Evolutionary conservation across 2,888 invertebrate species (phyloP).

Genomic region (Lochmaea crataegi): DNA sequence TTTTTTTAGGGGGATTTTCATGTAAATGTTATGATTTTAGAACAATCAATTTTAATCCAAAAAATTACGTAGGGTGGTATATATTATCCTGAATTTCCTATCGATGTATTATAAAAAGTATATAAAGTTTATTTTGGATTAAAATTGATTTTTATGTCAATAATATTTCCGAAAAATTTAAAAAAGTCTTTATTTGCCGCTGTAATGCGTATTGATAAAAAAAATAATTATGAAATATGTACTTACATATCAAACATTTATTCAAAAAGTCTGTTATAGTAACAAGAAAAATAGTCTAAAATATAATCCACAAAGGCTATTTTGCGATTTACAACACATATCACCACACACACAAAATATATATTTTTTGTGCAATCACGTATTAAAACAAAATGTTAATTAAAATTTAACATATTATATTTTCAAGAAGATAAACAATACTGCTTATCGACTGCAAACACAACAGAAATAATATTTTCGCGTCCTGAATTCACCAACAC

Average conservation of each 20-base stretch:
- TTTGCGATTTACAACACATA: not conserved
- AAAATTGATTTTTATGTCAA: no score
- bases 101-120: no score
- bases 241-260: slow-evolving; percentile 7
- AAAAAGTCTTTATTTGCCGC: no score
- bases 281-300: not conserved
- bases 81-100: no score
- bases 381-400: not conserved
- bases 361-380: not conserved
- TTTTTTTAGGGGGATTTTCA: no score
- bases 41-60: no score
- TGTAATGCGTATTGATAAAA: no score
- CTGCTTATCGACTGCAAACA: not conserved
- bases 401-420: not conserved
- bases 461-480: not conserved
- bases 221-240: not conserved
- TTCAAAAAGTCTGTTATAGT: not conserved
- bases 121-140: no score
- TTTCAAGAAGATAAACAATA: not conserved
- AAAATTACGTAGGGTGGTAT: no score
- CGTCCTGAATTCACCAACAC: slow-evolving; percentile 2
- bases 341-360: not conserved
- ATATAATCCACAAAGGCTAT: slow-evolving; percentile 3
- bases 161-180: no score
- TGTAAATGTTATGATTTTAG: no score